These are phyloP conservation scores for Sebastiscus albofasciatus DNA, from an alignment of 2,797 vertebrate species.

Conservation along the genomic window DNA sequence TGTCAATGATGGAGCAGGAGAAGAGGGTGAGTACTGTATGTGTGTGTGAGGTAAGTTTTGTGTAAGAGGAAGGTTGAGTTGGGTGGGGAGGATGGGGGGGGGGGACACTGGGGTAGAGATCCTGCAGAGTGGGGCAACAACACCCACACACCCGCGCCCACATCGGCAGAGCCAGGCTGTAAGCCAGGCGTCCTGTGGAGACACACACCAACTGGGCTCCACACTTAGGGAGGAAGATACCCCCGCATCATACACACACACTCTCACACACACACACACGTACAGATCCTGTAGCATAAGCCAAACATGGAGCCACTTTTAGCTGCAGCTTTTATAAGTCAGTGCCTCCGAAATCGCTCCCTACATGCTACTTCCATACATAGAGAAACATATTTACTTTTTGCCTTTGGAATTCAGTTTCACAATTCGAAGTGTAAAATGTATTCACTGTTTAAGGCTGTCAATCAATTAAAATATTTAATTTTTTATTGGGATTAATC, in stretches of 20 bases:
- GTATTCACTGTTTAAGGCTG: no score
- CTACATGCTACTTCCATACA: background rate
- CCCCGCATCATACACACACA: conserved; percentile 29
- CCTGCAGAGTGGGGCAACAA: conserved; percentile 74
- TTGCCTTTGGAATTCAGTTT: background rate
- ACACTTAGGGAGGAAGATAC: conserved; percentile 51
- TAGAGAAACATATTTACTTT: background rate
- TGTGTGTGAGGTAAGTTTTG: conserved; percentile 26
- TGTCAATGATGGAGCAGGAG: conserved; percentile 78
- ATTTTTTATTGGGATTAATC: no score
- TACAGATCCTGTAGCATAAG: conserved; percentile 37
- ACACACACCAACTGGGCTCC: conserved; percentile 70
- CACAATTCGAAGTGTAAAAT: background rate
- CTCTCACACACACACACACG: background rate
- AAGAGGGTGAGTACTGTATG: conserved; percentile 49
- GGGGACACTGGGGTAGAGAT: conserved; percentile 58
- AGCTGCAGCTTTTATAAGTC: conserved; percentile 26
- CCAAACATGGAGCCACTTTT: conserved; percentile 43
- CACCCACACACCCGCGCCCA: conserved; percentile 81
- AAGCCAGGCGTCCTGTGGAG: conserved; percentile 76
- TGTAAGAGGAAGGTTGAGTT: conserved; percentile 42
- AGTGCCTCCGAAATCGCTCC: background rate
- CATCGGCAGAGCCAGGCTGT: conserved; percentile 66
- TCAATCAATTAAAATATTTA: no score
- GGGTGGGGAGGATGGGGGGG: background rate